phyloP scores from a whole-genome alignment of 1,140 invertebrate genomes.

The Anoplolepis gracilipes region DNA sequence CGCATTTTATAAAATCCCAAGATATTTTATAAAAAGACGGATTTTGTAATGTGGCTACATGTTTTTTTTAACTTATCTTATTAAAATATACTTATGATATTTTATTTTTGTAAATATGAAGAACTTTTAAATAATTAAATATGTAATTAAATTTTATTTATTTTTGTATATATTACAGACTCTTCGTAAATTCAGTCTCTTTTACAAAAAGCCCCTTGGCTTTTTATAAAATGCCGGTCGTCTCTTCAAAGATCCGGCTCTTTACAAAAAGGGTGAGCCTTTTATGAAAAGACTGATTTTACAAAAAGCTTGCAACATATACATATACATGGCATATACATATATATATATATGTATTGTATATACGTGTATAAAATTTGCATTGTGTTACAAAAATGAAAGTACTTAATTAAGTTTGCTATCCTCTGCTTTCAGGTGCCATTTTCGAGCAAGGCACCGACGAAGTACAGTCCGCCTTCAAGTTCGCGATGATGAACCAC shows the following conservation, averaged over 20 bases:
- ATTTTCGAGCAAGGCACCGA: slow-evolving; percentile 96
- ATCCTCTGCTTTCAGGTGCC: slow-evolving; percentile 89
- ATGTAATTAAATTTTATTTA: background rate
- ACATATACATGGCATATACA: too few species aligned
- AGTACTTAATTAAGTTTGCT: background rate
- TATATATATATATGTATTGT: too few species aligned
- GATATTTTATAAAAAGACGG: too few species aligned
- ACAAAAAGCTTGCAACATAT: too few species aligned
- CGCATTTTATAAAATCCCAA: too few species aligned
- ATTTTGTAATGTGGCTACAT: too few species aligned
- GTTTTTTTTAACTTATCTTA: background rate
- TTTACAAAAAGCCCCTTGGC: too few species aligned
- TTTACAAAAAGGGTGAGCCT: too few species aligned
- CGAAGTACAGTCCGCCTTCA: slow-evolving; percentile 95
- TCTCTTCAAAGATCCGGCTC: too few species aligned
- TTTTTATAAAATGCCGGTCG: too few species aligned
- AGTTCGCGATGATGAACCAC: slow-evolving; percentile 93
- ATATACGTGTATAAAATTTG: background rate
- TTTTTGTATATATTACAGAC: background rate
- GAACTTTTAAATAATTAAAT: background rate
- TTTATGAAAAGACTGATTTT: too few species aligned
- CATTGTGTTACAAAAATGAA: background rate
- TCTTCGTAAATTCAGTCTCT: too few species aligned
- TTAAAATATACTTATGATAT: background rate
- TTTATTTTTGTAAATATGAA: slow-evolving; percentile 3